Conservation (phyloP, 1,140 invertebrate species). For the Pseudomyrmex flavicornis region DNA sequence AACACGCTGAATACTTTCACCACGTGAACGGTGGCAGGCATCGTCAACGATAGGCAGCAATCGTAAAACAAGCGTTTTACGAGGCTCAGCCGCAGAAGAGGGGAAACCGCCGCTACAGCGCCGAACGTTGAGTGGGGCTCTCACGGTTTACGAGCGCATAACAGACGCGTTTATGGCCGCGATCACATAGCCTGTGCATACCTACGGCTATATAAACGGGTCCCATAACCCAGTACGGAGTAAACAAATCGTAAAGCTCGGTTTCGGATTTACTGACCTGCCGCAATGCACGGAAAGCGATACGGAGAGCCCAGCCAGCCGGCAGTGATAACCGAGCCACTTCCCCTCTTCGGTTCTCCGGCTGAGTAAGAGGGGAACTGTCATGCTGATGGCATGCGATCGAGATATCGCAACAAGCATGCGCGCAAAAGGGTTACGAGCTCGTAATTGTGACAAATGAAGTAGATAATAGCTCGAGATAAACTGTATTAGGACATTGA, state of each 20-base stretch:
- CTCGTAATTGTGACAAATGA: constrained; percentile 55
- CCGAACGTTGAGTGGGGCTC: constrained; percentile 72
- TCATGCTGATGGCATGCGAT: constrained; percentile 59
- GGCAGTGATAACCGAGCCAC: constrained; percentile 71
- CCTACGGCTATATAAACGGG: constrained; percentile 83
- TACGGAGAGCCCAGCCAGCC: constrained; percentile 70
- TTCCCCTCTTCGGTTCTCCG: constrained; percentile 37
- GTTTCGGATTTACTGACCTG: constrained; percentile 85
- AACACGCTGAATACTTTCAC: constrained; percentile 56
- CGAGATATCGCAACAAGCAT: constrained; percentile 63
- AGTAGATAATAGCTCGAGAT: constrained; percentile 55
- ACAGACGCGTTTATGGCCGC: constrained; percentile 85
- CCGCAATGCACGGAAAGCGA: constrained; percentile 79
- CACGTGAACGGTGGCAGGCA: constrained; percentile 74
- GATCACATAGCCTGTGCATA: constrained; percentile 84
- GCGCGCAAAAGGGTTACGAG: constrained; percentile 42
- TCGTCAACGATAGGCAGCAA: constrained; percentile 81
- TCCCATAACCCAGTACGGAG: constrained; percentile 83
- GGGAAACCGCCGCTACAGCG: constrained; percentile 63
- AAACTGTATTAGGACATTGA: constrained; percentile 50
- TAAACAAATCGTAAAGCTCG: constrained; percentile 86
- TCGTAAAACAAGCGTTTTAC: constrained; percentile 85
- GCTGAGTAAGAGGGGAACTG: constrained; percentile 39
- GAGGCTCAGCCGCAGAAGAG: constrained; percentile 73
- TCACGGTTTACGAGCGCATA: constrained; percentile 85